Evolutionary conservation across 1,140 invertebrate species (phyloP), one percentile per base, ranked within the genome.

Genomic region (Sycophaga agraensis): DNA sequence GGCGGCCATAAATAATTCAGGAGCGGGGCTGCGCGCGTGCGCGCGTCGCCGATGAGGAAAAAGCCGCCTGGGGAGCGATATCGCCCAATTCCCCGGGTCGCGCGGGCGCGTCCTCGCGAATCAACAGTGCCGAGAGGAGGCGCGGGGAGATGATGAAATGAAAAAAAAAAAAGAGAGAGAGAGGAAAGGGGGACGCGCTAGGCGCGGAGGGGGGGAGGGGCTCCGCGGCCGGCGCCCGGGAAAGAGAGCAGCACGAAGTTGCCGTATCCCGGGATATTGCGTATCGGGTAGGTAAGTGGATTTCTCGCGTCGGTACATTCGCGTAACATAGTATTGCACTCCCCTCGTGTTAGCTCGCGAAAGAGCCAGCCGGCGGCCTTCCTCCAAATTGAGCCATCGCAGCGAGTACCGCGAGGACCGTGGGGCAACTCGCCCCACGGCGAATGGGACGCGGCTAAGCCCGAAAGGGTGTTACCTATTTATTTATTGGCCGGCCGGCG

Each of bases 261-360:
- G 57, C 43, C 35, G 56, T 55, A 59, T 56, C 57, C 40, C 42
- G 55, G 66, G 50, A 70, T 68, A 73, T 74, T 66, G 60, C 65
- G 66, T 73, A 67, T 67, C 66, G 67, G 66, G 63, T 64, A 64
- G 68, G 56, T 74, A 71, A 76, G 74, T 73, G 73, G 71, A 76
- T 76, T 73, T 74, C 72, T 75, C 73, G 74, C 70, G 69, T 70
- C 68, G 72, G 67, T 75, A 72, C 73, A 70, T 69, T 69, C 69
- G 68, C 72, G 72, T 70, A 70, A 76, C 72, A 75, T 63, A 70
- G 74, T 60, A 77, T 75, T 70, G 72, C 74, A 75, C 74, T 76
- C 66, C 66, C 68, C 69, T 74, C 72, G 69, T 67, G 67, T 73
- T 73, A 68, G 68, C 69, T 67, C 61, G 60, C 64, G 61, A 68